Base-by-base conservation (phyloP, 1,140 invertebrate genomes). In the Coptotermes formosanus region DNA sequence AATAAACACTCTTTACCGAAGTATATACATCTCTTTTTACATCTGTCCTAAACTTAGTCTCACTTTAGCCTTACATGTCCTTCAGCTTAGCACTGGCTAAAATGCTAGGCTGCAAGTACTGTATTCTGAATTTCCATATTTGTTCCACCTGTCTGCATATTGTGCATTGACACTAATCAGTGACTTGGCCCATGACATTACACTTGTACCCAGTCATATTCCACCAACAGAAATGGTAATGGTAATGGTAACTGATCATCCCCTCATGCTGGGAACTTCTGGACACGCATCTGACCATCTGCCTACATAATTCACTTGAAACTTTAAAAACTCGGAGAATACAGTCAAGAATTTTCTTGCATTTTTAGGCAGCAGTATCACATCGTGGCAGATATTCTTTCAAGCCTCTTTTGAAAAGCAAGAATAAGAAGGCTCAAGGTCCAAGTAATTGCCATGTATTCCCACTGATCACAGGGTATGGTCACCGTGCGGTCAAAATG, bases 401-500 rank as follows among this genome's bases (percentile, higher is more conserved):
- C 64, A 75, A 75, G 7, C 64, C 64, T 75, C 14, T 75, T 75
- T 30, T 75, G 9, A 9, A 30, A 75, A 75, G 64, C 64, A 30
- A 30, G 64, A 75, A 75, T 75, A 25, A 25, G 64, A 75, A n/a
- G 64, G 64, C 64, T 25, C 9, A 12, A 75, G 8, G 64, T 75
- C n/a, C n/a, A 75, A 75, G 25, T 30, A 75, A 75, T 38, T 85
- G 32, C 55, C 81, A 82, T 85, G 25, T 25, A 82, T 48, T 55
- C 75, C 48, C 75, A 45, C 48, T 52, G 52, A 55, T 55, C 85
- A 69, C 48, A 81, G 82, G 32, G 85, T 32, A 52, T 55, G 81
- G 45, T 48, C 85, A 82, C 38, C 43, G 30, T 82, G 81, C 45
- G 85, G 85, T 55, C 69, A 75, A 52, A 59, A 82, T 55, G 30